phyloP scores from a whole-genome alignment of 35 echinoderm and acorn worm genomes.

The Ophiothrix spiculata region DNA sequence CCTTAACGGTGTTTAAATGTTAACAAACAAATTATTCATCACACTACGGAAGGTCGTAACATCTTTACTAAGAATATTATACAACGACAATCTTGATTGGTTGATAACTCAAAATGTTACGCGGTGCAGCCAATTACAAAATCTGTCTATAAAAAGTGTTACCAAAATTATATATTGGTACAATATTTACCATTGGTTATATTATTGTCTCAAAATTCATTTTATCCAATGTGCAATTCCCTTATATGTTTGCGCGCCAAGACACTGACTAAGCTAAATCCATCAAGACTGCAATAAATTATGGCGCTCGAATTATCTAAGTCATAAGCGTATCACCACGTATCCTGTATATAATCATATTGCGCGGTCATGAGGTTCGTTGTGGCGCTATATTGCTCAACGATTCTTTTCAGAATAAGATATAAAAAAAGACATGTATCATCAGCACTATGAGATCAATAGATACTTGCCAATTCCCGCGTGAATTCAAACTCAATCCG shows the following conservation, averaged over 20 bases:
- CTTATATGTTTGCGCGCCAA: neutral
- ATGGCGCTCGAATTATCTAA: neutral
- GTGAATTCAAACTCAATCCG: neutral
- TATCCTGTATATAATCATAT: neutral
- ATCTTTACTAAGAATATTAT: too few relatives aligned
- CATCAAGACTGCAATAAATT: neutral
- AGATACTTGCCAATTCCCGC: neutral
- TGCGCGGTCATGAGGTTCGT: neutral
- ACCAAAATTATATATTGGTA: too few relatives aligned
- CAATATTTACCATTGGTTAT: too few relatives aligned
- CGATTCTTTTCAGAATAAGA: neutral
- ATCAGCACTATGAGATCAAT: neutral
- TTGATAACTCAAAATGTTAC: too few relatives aligned
- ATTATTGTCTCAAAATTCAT: too few relatives aligned
- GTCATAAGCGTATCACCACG: neutral
- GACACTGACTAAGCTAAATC: conserved; percentile 7
- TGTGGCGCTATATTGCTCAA: neutral
- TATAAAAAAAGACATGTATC: neutral
- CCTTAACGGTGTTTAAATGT: too few relatives aligned
- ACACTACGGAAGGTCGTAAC: too few relatives aligned
- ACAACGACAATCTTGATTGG: too few relatives aligned
- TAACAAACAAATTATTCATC: too few relatives aligned
- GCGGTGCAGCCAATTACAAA: too few relatives aligned
- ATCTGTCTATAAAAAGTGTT: too few relatives aligned
- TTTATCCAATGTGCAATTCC: too few relatives aligned